These are phyloP conservation scores for Smittia aterrima DNA, from an alignment of 2,888 invertebrate species.

Conservation along the genomic window DNA sequence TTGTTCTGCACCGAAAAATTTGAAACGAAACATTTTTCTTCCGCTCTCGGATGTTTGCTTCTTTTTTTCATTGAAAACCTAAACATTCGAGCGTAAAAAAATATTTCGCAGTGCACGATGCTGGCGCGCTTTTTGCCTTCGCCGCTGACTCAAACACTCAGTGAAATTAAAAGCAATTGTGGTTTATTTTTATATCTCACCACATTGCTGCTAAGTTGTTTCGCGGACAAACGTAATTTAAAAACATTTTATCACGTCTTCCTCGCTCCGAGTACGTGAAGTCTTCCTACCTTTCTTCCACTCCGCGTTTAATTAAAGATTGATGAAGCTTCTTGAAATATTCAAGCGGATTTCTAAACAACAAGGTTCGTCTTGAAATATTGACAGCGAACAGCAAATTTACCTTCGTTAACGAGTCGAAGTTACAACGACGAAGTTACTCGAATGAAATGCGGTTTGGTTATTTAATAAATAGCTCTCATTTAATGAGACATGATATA, in stretches of 20 bases:
- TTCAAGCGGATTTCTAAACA: neutral
- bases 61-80: neutral
- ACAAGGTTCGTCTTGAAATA: neutral
- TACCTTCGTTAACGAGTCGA: neutral
- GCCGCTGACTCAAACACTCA: neutral
- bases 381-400: neutral
- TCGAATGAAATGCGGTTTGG: neutral
- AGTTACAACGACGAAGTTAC: neutral
- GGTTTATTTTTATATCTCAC: neutral
- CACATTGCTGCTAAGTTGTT: neutral
- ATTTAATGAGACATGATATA: too few species aligned
- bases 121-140: neutral
- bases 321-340: slow-evolving; percentile 1
- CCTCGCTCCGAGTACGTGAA: neutral
- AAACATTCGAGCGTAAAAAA: slow-evolving; percentile 8
- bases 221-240: neutral
- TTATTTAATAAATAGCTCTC: too few species aligned
- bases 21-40: neutral
- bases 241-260: neutral
- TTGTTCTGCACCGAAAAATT: slow-evolving; percentile 5
- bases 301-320: neutral
- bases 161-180: slow-evolving; percentile 2
- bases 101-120: neutral
- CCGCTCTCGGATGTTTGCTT: neutral
- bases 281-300: neutral